phyloP scores from a whole-genome alignment of 2,113 vertebrate species.

The Orientallactaga bullata region DNA sequence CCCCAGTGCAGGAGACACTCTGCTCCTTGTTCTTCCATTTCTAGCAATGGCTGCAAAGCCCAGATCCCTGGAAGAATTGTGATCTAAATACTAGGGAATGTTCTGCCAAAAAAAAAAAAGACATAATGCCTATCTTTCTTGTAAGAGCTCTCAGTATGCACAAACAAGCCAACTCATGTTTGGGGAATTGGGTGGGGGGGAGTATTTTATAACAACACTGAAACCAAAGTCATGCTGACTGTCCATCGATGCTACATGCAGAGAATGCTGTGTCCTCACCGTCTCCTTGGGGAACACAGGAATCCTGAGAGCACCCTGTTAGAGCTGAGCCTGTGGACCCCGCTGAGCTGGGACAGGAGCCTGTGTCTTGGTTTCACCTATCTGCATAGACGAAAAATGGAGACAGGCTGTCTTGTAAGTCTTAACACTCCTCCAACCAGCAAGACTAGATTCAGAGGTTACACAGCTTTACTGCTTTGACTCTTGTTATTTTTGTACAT shows the following conservation, averaged over 20 bases:
- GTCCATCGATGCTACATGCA: neutral
- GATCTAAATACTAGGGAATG: neutral
- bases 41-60: neutral
- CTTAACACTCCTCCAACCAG: neutral
- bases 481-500: neutral
- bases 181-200: neutral
- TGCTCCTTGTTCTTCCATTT: neutral
- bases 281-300: neutral
- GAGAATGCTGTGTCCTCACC: too few species aligned
- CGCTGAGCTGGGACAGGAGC: neutral
- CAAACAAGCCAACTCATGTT: neutral
- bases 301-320: neutral
- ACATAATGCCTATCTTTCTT: neutral
- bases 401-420: neutral
- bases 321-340: neutral
- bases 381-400: neutral
- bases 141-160: neutral
- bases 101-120: neutral
- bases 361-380: neutral
- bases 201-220: neutral
- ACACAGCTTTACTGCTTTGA: too few species aligned
- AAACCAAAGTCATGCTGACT: neutral
- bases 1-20: neutral
- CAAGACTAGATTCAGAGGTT: neutral
- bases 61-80: neutral